Evolutionary conservation across 53 echinoderm and acorn worm genomes (phyloP).

Genomic region (Echinarachnius parma): DNA sequence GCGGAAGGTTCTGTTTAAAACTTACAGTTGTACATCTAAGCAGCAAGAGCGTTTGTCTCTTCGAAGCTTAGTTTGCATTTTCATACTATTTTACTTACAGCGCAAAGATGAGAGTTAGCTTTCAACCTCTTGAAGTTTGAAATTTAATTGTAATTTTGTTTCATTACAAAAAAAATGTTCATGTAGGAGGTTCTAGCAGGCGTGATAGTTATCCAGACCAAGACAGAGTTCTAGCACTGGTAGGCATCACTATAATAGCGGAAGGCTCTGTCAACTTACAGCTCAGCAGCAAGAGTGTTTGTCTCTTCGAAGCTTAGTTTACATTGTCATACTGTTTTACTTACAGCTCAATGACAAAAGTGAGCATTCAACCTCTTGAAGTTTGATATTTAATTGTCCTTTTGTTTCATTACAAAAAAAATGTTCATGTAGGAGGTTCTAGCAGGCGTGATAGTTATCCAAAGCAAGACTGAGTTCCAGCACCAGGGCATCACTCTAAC

Average conservation of each 20-base stretch:
- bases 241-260: constrained; percentile 79
- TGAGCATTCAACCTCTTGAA: no score
- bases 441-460: constrained; percentile 78
- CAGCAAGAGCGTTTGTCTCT: no score
- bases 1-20: constrained; percentile 75
- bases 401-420: no score
- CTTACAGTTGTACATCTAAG: constrained; percentile 39
- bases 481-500: constrained; percentile 88
- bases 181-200: constrained; percentile 76
- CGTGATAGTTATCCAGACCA: constrained; percentile 69
- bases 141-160: no score
- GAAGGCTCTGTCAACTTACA: constrained; percentile 96
- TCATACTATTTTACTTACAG: no score
- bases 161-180: no score
- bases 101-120: no score
- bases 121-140: no score
- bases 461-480: constrained; percentile 84
- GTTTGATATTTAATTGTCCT: no score
- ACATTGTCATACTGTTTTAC: no score
- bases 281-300: constrained; percentile 95
- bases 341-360: no score
- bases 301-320: constrained; percentile 97
- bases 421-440: constrained; percentile 91
- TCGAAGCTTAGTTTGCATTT: no score
- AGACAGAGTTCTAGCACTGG: constrained; percentile 80